Percentiles rank a stretch among this genome's conserved stretches.
phyloP scores from a whole-genome alignment of 2,888 invertebrate genomes.

The Clusia tigrina region DNA sequence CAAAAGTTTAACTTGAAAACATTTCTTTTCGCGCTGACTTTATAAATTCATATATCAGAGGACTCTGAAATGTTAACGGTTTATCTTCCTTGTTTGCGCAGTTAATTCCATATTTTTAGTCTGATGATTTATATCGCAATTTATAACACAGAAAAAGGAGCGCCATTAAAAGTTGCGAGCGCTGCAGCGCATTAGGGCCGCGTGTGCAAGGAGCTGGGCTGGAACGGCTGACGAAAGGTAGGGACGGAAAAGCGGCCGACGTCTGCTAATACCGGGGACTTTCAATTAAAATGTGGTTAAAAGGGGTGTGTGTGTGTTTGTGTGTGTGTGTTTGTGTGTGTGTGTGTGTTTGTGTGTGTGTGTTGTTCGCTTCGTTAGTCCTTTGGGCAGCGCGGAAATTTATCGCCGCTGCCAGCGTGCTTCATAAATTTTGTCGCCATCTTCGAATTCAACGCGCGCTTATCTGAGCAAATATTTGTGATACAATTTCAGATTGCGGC shows the following conservation, averaged over 20 bases:
- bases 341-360: too few relatives aligned
- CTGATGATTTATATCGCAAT: slow-evolving; percentile 54
- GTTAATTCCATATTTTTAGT: slow-evolving; percentile 48
- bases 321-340: too few relatives aligned
- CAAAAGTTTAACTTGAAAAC: slow-evolving; percentile 35
- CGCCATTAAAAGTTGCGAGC: slow-evolving; percentile 53
- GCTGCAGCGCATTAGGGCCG: slow-evolving; percentile 35
- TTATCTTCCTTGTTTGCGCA: slow-evolving; percentile 42
- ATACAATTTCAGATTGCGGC: slow-evolving; percentile 21
- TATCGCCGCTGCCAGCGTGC: not conserved
- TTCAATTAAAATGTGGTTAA: not conserved
- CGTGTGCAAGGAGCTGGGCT: slow-evolving; percentile 18
- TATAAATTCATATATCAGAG: slow-evolving; percentile 36
- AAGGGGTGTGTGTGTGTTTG: not conserved
- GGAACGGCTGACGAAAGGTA: not conserved
- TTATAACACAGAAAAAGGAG: too few relatives aligned
- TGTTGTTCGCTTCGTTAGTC: too few relatives aligned
- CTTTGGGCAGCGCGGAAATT: too few relatives aligned
- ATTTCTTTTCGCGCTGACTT: slow-evolving; percentile 18
- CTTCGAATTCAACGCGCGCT: slow-evolving; percentile 8
- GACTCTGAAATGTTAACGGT: slow-evolving; percentile 52
- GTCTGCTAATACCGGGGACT: not conserved
- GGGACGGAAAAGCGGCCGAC: not conserved
- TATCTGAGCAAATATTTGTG: slow-evolving; percentile 18
- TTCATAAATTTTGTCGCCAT: not conserved